These are phyloP conservation scores for Poecilia wingei DNA, from an alignment of 2,797 vertebrate genomes.

Conservation along the genomic window DNA sequence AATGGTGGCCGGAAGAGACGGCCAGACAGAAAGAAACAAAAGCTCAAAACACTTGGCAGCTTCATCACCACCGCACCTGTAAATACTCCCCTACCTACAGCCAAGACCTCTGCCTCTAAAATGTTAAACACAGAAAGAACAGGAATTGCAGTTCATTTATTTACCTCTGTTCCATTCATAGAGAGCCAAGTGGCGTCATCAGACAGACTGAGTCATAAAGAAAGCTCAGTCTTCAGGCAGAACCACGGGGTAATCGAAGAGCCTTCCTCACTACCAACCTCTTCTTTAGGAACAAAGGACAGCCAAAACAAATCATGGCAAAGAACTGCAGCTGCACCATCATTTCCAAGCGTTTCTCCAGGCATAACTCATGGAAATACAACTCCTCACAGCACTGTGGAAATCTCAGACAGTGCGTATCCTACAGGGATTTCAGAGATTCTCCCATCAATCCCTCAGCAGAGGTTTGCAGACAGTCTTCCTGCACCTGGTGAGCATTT, in stretches of 20 bases:
- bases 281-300: slow-evolving; percentile 33
- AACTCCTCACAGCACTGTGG: slow-evolving; percentile 23
- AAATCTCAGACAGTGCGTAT: slow-evolving; percentile 27
- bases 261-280: slow-evolving; percentile 31
- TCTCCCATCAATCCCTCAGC: slow-evolving; percentile 36
- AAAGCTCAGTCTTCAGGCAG: slow-evolving; percentile 53
- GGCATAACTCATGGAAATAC: slow-evolving; percentile 31
- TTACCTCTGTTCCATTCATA: slow-evolving; percentile 64
- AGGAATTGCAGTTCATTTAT: slow-evolving; percentile 45
- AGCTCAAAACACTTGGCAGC: slow-evolving; percentile 55
- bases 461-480: slow-evolving; percentile 39
- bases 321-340: slow-evolving; percentile 33
- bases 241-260: slow-evolving; percentile 30
- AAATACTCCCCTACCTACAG: slow-evolving; percentile 25
- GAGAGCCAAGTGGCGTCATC: slow-evolving; percentile 66
- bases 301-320: slow-evolving; percentile 33
- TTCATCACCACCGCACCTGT: slow-evolving; percentile 33
- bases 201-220: slow-evolving; percentile 65
- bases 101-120: slow-evolving; percentile 38
- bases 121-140: slow-evolving; percentile 59
- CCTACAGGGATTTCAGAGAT: slow-evolving; percentile 5
- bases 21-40: slow-evolving; percentile 80
- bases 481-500: slow-evolving; percentile 42
- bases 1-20: slow-evolving; percentile 78
- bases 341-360: slow-evolving; percentile 50